These are phyloP conservation scores for Eupithecia centaureata DNA, from an alignment of 2,888 invertebrate genomes.

Conservation along the genomic window DNA sequence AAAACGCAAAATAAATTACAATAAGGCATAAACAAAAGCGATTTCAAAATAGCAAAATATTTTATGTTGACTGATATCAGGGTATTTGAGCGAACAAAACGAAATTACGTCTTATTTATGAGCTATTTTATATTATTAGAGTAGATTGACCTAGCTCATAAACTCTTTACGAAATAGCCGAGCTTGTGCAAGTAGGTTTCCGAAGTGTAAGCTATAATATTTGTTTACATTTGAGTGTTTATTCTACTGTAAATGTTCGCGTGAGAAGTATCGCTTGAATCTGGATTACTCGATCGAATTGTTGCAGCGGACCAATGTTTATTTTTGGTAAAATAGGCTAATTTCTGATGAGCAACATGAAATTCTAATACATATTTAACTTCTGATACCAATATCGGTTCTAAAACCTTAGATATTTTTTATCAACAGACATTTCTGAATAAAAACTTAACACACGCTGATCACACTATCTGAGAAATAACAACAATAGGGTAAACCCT, in stretches of 20 bases:
- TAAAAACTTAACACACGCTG: too few species aligned
- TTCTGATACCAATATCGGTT: too few species aligned
- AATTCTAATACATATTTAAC: too few species aligned
- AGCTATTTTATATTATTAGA: slow-evolving; percentile 33
- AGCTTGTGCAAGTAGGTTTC: slow-evolving; percentile 21
- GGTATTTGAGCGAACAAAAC: slow-evolving; percentile 3
- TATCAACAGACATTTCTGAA: too few species aligned
- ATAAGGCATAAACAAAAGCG: not conserved
- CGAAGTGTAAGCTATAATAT: slow-evolving; percentile 51
- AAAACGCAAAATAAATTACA: not conserved
- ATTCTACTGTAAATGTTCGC: slow-evolving; percentile 44
- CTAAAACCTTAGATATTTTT: too few species aligned
- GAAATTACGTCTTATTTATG: slow-evolving; percentile 20
- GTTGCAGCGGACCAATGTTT: not conserved
- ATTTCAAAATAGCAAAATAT: not conserved
- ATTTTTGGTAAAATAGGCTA: not conserved
- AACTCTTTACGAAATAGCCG: slow-evolving; percentile 48
- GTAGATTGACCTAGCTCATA: slow-evolving; percentile 26
- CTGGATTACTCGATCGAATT: slow-evolving; percentile 11
- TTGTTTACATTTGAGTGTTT: slow-evolving; percentile 54
- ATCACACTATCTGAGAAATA: too few species aligned
- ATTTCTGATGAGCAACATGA: not conserved
- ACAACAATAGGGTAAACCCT: too few species aligned
- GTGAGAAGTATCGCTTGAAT: slow-evolving; percentile 29
- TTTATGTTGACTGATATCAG: not conserved